phyloP scores from a whole-genome alignment of 2,888 invertebrate genomes.

The Nephrocerus scutellatus region DNA sequence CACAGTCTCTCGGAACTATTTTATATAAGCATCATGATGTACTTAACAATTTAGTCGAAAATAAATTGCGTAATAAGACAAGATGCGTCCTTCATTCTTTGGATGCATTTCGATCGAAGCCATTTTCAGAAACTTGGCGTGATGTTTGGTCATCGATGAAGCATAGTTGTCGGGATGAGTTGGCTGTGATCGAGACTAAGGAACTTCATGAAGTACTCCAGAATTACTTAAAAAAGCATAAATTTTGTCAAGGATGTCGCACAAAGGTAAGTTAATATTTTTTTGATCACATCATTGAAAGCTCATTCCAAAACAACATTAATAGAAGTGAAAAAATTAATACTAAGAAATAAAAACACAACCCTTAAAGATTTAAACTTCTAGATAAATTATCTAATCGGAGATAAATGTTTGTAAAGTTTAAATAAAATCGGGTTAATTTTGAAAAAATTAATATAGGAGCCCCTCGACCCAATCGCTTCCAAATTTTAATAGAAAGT shows the following conservation, averaged over 20 bases:
- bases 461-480: too few species aligned
- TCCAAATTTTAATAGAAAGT: too few species aligned
- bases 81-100: slow-evolving; percentile 84
- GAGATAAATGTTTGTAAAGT: too few species aligned
- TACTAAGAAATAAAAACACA: too few species aligned
- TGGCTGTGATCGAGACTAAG: slow-evolving; percentile 79
- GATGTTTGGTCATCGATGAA: slow-evolving; percentile 83
- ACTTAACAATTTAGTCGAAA: slow-evolving; percentile 69
- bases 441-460: too few species aligned
- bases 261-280: slow-evolving; percentile 62
- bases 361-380: too few species aligned
- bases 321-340: too few species aligned
- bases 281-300: too few species aligned
- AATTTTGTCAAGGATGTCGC: slow-evolving; percentile 90
- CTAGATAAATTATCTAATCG: too few species aligned
- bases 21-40: slow-evolving; percentile 79
- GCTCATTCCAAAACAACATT: too few species aligned
- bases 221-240: slow-evolving; percentile 84
- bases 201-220: slow-evolving; percentile 79
- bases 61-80: slow-evolving; percentile 81
- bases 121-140: slow-evolving; percentile 66
- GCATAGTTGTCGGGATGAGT: slow-evolving; percentile 70
- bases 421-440: too few species aligned
- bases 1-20: slow-evolving; percentile 74
- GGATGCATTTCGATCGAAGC: slow-evolving; percentile 75